These are phyloP conservation scores for Drosophila seguyi DNA, from an alignment of 1,140 invertebrate species.

Conservation along the genomic window DNA sequence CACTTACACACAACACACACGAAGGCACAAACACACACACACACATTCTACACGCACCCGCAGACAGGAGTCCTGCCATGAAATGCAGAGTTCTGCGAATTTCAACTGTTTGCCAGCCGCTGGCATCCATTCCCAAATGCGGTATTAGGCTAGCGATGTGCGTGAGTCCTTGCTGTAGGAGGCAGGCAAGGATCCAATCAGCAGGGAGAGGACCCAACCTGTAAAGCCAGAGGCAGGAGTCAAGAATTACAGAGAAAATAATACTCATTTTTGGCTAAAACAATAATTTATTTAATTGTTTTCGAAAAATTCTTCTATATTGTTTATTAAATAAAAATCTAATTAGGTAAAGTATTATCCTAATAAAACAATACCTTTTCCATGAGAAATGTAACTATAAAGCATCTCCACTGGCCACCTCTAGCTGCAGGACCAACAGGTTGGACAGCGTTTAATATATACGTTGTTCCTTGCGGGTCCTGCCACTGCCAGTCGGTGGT, in stretches of 20 bases:
- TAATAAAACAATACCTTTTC: neutral
- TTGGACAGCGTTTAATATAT: constrained; percentile 27
- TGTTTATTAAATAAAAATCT: neutral
- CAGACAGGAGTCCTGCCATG: constrained; percentile 24
- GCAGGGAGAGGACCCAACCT: neutral
- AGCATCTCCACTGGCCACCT: constrained; percentile 10
- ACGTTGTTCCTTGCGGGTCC: constrained; percentile 1
- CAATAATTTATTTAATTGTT: neutral
- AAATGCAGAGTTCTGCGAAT: constrained; percentile 45
- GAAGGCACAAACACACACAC: constrained; percentile 3
- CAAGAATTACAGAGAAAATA: too few relatives aligned
- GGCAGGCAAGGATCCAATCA: constrained; percentile 5
- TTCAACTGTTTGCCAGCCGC: constrained; percentile 39
- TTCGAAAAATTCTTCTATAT: neutral
- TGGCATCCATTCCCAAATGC: constrained; percentile 39
- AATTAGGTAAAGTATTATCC: neutral
- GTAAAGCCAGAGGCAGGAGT: neutral
- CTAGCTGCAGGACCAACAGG: constrained; percentile 40
- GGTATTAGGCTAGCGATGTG: constrained; percentile 36
- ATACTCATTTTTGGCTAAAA: neutral
- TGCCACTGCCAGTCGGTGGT: constrained; percentile 30
- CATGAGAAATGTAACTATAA: too few relatives aligned
- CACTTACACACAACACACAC: constrained; percentile 13
- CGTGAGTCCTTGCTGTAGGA: neutral
- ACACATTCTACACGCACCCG: constrained; percentile 9